Evolutionary conservation across 2,888 invertebrate species (phyloP), one percentile per base, ranked within the genome.

Genomic region (Carterocephalus palaemon): DNA sequence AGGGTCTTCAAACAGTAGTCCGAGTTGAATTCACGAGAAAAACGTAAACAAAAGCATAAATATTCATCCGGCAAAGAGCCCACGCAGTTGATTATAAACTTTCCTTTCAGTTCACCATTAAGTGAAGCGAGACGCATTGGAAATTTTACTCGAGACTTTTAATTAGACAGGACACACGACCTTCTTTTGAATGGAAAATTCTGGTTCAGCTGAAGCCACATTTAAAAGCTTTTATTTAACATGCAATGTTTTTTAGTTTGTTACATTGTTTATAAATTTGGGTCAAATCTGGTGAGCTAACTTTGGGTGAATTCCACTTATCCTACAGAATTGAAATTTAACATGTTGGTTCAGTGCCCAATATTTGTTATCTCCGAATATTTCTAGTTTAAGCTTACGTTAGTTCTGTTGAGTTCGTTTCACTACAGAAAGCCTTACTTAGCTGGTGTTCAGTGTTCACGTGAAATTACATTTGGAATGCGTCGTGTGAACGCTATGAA

Each of bases 11-110:
- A 79, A 77, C 68, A 79, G 75, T 48, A 56, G 57, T 58, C 60
- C 55, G 51, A 52, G 57, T 60, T 62, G 61, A 64, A 73, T 74
- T 75, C 70, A 80, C 76, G 76, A 78, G 71, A 78, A 78, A 73
- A 76, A 70, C 70, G 70, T 66, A 67, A 65, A 74, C 67, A 63
- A 72, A 69, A 69, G 69, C 78, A 85, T 85, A 83, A 85, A 84
- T 83, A 84, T 83, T 84, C 79, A 85, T 84, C 75, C 61, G 56
- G 57, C 61, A 68, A 66, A 67, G 70, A 68, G 67, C 64, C 70
- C 69, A 81, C 79, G 80, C 79, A 80, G 72, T 76, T 79, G 83
- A 84, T 82, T 81, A 84, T 75, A 82, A 84, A 84, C 81, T 85
- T 84, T 83, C 83, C 81, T 83, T 83, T 75, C 72, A 74, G 72